Base-by-base conservation (phyloP, 1,140 invertebrate species). In the Macrotrachela quadricornifera region DNA sequence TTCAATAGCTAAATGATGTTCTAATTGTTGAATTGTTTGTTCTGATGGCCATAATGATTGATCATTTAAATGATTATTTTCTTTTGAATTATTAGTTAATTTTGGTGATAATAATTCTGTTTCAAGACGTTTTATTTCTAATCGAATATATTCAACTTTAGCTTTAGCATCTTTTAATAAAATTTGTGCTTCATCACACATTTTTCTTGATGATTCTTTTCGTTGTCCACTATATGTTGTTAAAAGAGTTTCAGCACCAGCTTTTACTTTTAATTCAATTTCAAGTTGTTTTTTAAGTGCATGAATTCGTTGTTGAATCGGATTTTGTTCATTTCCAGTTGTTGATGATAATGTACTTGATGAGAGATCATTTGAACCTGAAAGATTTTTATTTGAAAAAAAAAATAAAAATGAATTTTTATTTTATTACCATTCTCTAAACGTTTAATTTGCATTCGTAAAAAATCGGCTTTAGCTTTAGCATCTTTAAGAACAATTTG, bases 401-500 rank as follows among this genome's bases (percentile, higher is more conserved):
- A 30, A 4, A 30, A 30, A 30, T 30, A 30, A n/a, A n/a, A n/a
- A n/a, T n/a, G n/a, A n/a, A n/a, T n/a, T n/a, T n/a, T n/a, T n/a
- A n/a, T 2, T 8, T 30, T 30, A 4, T 30, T 30, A 30, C 21
- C 21, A 30, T 30, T 30, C 8, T 30, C 21, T 30, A 30, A 30
- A 4, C 21, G 21, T 30, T 30, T 30, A 13, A 83, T 13, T 51
- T 87, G 80, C 80, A 96, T 83, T 62, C 82, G 81, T 55, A 96
- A 77, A 68, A 87, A 94, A 71, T 95, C 90, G 65, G 95, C 94
- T 75, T 95, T 95, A 38, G 82, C 83, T 69, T 86, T 87, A 9
- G 88, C 92, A 70, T 95, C 91, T 47, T 79, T 79, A 40, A 92
- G 73, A 88, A 96, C 94, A 68, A 91, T 85, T 65, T 95, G 86